A percentile compares a stretch with the other conserved stretches of the same genome.
Conservation (phyloP, 2,888 invertebrate genomes). For the Byasa hedistus region DNA sequence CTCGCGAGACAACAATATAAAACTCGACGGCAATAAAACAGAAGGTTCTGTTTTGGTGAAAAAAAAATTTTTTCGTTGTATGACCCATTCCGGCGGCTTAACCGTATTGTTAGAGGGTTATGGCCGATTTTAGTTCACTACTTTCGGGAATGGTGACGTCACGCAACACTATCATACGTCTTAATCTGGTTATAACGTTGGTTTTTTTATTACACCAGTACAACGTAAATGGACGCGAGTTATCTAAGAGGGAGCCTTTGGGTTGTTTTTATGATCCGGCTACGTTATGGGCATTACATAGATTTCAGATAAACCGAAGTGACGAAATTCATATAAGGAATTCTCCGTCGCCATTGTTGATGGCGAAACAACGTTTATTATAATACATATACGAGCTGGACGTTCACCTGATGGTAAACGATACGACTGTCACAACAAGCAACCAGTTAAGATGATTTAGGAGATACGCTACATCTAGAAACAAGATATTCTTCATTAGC, state of each 20-base stretch:
- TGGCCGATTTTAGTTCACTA: slow-evolving; percentile 18
- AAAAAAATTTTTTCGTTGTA: slow-evolving; percentile 22
- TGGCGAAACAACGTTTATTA: slow-evolving; percentile 16
- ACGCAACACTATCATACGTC: slow-evolving; percentile 45
- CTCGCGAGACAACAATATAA: slow-evolving; percentile 42
- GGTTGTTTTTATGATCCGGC: slow-evolving; percentile 40
- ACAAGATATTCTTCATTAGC: too few relatives aligned
- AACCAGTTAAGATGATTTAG: background rate
- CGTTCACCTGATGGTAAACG: too few relatives aligned
- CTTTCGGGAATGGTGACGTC: slow-evolving; percentile 40
- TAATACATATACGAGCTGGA: slow-evolving; percentile 3
- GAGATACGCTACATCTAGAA: too few relatives aligned
- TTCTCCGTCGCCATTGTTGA: slow-evolving; percentile 15
- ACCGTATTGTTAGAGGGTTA: slow-evolving; percentile 23
- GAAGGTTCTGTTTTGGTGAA: slow-evolving; percentile 32
- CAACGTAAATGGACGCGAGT: slow-evolving; percentile 45
- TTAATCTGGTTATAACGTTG: slow-evolving; percentile 47
- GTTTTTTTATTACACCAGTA: slow-evolving; percentile 47
- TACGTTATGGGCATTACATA: slow-evolving; percentile 34
- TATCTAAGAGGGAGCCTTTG: slow-evolving; percentile 43
- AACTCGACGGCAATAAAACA: slow-evolving; percentile 46
- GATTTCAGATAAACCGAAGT: slow-evolving; percentile 30
- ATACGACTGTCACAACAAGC: background rate
- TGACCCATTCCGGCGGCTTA: slow-evolving; percentile 6
- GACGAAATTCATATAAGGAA: slow-evolving; percentile 26